Evolutionary conservation across 2,113 vertebrate genomes (phyloP), one percentile per base, ranked within the genome.

Genomic region (Furnarius figulus): DNA sequence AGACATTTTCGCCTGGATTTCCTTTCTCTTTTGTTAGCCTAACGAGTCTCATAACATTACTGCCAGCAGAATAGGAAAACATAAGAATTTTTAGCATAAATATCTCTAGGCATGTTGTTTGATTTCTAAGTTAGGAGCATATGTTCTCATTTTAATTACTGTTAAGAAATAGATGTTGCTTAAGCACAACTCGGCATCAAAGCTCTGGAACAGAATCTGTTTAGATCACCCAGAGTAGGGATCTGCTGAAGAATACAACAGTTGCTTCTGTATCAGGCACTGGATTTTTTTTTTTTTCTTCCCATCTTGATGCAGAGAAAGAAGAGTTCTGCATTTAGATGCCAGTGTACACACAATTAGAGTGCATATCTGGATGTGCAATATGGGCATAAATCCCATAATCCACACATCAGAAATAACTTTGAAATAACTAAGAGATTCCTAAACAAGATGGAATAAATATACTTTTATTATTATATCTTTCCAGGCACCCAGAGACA

Each of bases 91-190:
- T 94, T 85, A 86, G 14, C n/a, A 44, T 66, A 89, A 93, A 65
- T 76, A 68, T 70, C 63, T 86, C 67, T 65, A 80, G 72, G 90
- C 59, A 35, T 89, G 59, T 56, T 94, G 40, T 47, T 94, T 86
- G 27, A 25, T 21, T 76, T 88, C n/a, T 39, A 61, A 58, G 46
- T 68, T 68, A 66, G 25, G 23, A 91, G 19, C 35, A 70, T 56
- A 89, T 65, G 53, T 6, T 84, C 12, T 67, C 63, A 61, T n/a
- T 82, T 59, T 50, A 73, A 56, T 61, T 0, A 0, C 23, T 76
- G 30, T 30, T 68, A 53, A 94, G 10, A 83, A 83, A 83, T 63
- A 72, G 14, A 47, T 56, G 37, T 3, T 73, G 27, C 49, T 76
- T 52, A 53, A 72, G 20, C 12, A 56, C 2, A 10, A 58, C 21